These are phyloP conservation scores for Vimba vimba DNA, from an alignment of 2,113 vertebrate species.

Conservation along the genomic window DNA sequence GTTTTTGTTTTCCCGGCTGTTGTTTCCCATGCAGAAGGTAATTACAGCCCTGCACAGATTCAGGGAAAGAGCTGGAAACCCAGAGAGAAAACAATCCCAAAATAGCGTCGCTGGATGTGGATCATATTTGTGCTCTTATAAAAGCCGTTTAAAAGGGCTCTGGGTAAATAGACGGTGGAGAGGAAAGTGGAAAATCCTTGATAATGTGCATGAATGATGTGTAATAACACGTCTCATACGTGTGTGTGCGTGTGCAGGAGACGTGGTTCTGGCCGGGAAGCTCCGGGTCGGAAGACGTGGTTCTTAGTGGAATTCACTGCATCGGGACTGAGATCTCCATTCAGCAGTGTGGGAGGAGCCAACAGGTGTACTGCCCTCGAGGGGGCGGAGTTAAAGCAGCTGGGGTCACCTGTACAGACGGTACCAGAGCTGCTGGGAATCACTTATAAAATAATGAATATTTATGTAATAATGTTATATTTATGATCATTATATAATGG, in stretches of 20 bases:
- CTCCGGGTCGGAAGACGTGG: conserved; percentile 64
- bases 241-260: conserved; percentile 60
- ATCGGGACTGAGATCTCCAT: conserved; percentile 86
- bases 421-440: conserved; percentile 73
- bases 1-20: conserved; percentile 71
- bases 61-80: conserved; percentile 63
- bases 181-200: conserved; percentile 64
- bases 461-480: too few relatives aligned
- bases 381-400: conserved; percentile 83
- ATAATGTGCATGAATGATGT: conserved; percentile 60
- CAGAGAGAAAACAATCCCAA: conserved; percentile 75
- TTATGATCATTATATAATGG: too few relatives aligned
- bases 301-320: conserved; percentile 82
- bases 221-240: conserved; percentile 1
- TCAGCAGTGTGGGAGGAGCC: conserved; percentile 88
- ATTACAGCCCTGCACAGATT: conserved; percentile 73
- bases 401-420: conserved; percentile 87
- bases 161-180: conserved; percentile 36
- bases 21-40: conserved; percentile 76
- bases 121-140: conserved; percentile 31
- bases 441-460: too few relatives aligned
- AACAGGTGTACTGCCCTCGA: conserved; percentile 85
- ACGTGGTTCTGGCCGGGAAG: conserved; percentile 76
- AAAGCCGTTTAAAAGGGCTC: conserved; percentile 13
- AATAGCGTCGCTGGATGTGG: conserved; percentile 70